Base-by-base conservation (phyloP, 2,797 vertebrate genomes). In the Ispidina lecontei region DNA sequence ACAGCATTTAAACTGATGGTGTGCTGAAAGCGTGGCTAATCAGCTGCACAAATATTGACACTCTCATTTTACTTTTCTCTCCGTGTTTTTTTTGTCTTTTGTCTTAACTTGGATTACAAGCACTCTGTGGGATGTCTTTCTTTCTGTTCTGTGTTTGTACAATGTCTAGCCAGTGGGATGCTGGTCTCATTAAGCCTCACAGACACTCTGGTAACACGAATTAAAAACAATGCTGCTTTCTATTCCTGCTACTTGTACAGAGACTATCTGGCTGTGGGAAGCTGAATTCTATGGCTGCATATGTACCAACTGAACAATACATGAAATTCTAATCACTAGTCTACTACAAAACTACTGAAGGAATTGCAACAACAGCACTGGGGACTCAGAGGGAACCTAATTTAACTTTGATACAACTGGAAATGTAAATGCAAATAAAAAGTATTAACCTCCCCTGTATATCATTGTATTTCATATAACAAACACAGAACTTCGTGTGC, bases 121-220 rank as follows among this genome's bases (percentile, higher is more conserved):
- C 33, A 49, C 76, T 54, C 83, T 71, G 62, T 55, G 68, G 77
- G 85, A 90, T 90, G 80, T 52, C 94, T 68, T 82, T 88, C 83
- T 81, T 94, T 93, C 88, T 73, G 35, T 75, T 92, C 80, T 84
- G 49, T 93, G 91, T 96, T 95, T 94, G 80, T 65, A 90, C 77
- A 94, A n/a, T 64, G 91, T 95, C 95, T 96, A 87, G 96, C 74
- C 94, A 87, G 88, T 58, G 74, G 74, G 90, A 88, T 73, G 71
- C 81, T 88, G 58, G 74, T 71, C 88, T 93, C 89, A 73, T 80
- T 76, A 86, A 84, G 71, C 68, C 60, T 73, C 80, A 37, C 51
- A 73, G 80, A 54, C 92, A 43, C 80, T 92, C 74, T 35, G 33
- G 88, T 88, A 92, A 91, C 0, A 3, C 1, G 0, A 91, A 79